These are phyloP conservation scores for Embidobia sp. DNA, from an alignment of 2,888 invertebrate genomes.

Conservation along the genomic window DNA sequence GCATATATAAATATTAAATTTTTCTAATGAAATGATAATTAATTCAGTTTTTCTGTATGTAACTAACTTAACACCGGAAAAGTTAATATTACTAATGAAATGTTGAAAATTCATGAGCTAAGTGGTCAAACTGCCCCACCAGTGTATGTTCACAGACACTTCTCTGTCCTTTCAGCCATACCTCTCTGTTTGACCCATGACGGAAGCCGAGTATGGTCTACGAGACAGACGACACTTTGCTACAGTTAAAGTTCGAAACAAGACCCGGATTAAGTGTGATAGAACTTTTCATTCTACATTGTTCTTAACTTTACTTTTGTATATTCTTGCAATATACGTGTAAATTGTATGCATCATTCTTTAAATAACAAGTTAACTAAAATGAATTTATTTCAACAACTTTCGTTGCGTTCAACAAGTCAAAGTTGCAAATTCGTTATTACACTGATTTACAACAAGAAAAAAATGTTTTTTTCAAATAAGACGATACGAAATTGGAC, in stretches of 20 bases:
- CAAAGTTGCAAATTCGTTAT: too few species aligned
- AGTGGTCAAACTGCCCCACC: constrained; percentile 23
- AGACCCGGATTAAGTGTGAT: constrained; percentile 12
- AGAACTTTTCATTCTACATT: constrained; percentile 25
- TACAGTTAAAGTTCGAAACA: constrained; percentile 31
- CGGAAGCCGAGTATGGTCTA: constrained; percentile 4
- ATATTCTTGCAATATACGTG: constrained; percentile 3
- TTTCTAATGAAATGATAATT: too few species aligned
- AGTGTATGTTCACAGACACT: constrained; percentile 23
- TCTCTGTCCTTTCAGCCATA: not conserved
- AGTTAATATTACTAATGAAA: constrained; percentile 43
- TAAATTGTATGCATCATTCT: too few species aligned
- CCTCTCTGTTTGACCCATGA: constrained; percentile 4
- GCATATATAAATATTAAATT: not conserved
- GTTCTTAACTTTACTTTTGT: constrained; percentile 7
- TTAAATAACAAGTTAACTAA: too few species aligned
- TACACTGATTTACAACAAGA: too few species aligned
- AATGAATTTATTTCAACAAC: too few species aligned
- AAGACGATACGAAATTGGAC: too few species aligned
- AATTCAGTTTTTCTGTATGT: constrained; percentile 9
- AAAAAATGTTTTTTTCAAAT: too few species aligned
- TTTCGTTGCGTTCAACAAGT: not conserved
- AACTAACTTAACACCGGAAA: constrained; percentile 1
- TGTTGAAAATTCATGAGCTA: constrained; percentile 46
- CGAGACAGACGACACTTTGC: constrained; percentile 13